Evolutionary conservation across 2,113 vertebrate genomes (phyloP), one percentile per base, ranked within the genome.

Genomic region (Eretmochelys imbricata): DNA sequence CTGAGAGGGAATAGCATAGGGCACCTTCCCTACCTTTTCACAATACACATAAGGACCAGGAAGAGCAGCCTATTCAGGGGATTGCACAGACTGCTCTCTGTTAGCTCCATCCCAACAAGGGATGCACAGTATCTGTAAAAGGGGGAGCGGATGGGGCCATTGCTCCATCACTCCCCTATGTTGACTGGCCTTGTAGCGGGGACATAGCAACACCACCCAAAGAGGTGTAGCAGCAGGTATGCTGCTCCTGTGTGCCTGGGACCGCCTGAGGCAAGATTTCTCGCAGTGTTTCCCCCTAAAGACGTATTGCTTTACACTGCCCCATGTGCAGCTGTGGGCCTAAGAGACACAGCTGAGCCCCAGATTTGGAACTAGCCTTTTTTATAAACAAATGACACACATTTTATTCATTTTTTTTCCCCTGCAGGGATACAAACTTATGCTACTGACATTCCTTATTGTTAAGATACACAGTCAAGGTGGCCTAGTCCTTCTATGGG

Each of bases 401-500:
- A 22, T 72, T 72, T 72, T n/a, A 72, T 72, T 72, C 69, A 72
- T 35, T 88, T n/a, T 38, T 42, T 42, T 35, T 72, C 22, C 16
- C 80, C 53, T 84, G 12, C 4, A 57, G 46, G 89, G 86, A 35
- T 31, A 79, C 46, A 81, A 14, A 13, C 13, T 55, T 69, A 0
- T 49, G 75, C 29, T 82, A 42, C 57, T 62, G 24, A 4, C 11
- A 51, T 0, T 4, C 2, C 0, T 0, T 25, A 3, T 57, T 90
- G n/a, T 55, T 13, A 1, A 1, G 62, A n/a, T 14, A 29, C 57
- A 62, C 57, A 62, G 31, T 35, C 31, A 65, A 0, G 0, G 69
- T 59, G 27, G 4, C 8, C 13, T 24, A 1, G 0, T 5, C 24
- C 4, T 31, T 5, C 75, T 62, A 31, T 17, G 19, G 81, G 27